Percentiles rank a stretch among this genome's conserved stretches.
phyloP scores from a whole-genome alignment of 1,140 invertebrate species.

The Yoshiicerus persimilis region DNA sequence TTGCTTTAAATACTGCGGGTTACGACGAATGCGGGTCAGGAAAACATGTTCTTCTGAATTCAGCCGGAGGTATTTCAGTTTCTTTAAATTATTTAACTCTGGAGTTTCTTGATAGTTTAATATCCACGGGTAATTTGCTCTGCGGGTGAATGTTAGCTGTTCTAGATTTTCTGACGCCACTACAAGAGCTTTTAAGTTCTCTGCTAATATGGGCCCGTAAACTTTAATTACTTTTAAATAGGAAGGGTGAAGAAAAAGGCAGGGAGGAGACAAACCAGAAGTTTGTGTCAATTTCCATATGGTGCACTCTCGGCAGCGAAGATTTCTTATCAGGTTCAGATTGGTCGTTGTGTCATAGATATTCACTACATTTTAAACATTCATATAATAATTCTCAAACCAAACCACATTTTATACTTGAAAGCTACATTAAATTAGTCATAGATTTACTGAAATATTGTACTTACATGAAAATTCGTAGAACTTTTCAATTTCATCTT shows the following conservation, averaged over 20 bases:
- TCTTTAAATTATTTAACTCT: conserved; percentile 31
- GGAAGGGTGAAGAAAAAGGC: conserved; percentile 34
- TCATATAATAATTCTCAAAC: not conserved
- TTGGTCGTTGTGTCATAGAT: conserved; percentile 37
- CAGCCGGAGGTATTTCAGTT: conserved; percentile 31
- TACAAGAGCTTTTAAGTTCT: conserved; percentile 34
- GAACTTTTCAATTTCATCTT: conserved; percentile 36
- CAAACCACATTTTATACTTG: not conserved
- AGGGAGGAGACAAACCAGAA: not conserved
- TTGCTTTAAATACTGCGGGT: not conserved
- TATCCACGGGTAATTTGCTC: conserved; percentile 44
- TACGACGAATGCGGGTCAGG: not conserved
- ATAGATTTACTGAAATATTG: not conserved
- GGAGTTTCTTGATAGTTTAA: conserved; percentile 44
- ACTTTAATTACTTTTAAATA: conserved; percentile 39
- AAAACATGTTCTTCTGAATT: conserved; percentile 38
- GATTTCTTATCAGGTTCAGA: conserved; percentile 26
- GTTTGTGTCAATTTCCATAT: conserved; percentile 34
- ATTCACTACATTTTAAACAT: not conserved
- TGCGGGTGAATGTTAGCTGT: conserved; percentile 27
- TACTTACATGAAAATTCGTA: conserved; percentile 32
- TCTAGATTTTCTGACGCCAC: conserved; percentile 34
- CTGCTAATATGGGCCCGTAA: conserved; percentile 31
- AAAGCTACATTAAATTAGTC: too few relatives aligned
- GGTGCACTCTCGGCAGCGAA: conserved; percentile 32